Evolutionary conservation across 2,888 invertebrate genomes (phyloP).

Genomic region (Leptarthrus brevirostris): DNA sequence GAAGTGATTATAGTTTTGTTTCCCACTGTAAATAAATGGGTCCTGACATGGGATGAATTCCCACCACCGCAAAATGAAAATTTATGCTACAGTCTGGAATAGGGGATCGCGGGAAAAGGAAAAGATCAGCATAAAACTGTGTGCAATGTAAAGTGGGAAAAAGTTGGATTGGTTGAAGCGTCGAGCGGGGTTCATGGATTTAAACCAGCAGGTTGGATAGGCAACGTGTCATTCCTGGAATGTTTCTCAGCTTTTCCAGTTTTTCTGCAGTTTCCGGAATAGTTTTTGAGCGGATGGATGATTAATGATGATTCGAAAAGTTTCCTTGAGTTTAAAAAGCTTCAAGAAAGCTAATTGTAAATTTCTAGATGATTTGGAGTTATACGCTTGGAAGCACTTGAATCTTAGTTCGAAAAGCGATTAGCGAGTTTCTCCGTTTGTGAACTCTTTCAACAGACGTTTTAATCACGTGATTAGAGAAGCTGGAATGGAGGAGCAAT

Average conservation of each 20-base stretch:
- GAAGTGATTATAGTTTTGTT: conserved; percentile 45
- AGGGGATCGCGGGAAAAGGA: neutral
- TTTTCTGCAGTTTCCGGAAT: conserved; percentile 36
- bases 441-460: conserved; percentile 4
- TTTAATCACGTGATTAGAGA: neutral
- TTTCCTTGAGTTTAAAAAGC: conserved; percentile 28
- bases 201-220: neutral
- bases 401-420: neutral
- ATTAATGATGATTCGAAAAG: conserved; percentile 46
- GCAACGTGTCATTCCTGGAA: conserved; percentile 2
- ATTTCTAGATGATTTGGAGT: conserved; percentile 28
- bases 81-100: conserved; percentile 25
- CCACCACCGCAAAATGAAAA: conserved; percentile 46
- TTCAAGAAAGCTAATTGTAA: conserved; percentile 42
- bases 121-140: conserved; percentile 42
- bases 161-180: neutral
- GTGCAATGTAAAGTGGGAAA: conserved; percentile 41
- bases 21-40: conserved; percentile 44
- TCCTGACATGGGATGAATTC: conserved; percentile 43
- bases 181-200: neutral
- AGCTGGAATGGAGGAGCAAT: neutral
- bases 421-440: conserved; percentile 16
- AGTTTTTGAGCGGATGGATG: conserved; percentile 43
- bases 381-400: conserved; percentile 21
- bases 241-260: conserved; percentile 26